Base-by-base conservation (phyloP, 2,888 invertebrate species). In the Augochlorella aurata region DNA sequence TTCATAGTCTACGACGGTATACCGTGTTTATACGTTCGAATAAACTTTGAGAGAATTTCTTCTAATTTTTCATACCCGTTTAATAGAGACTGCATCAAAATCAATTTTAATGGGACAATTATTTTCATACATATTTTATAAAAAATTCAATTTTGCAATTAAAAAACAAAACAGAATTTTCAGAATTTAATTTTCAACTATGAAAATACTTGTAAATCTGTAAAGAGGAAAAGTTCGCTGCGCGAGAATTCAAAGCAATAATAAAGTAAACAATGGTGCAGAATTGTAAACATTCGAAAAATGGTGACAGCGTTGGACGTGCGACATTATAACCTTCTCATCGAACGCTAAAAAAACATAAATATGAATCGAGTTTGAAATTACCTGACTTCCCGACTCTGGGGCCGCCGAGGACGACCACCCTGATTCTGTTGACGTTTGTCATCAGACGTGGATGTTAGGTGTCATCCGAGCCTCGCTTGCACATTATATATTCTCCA, bases 371-470 rank as follows among this genome's bases (percentile, higher is more conserved):
- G 44, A 69, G n/a, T 50, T 74, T 47, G 12, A 50, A 94, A 95
- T 95, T 94, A 97, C 97, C 97, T 94, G 97, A 96, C 94, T 97
- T 97, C 92, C 97, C 97, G 93, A 97, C 96, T 92, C 96, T 95
- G 91, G 96, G 95, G 93, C 96, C 96, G 92, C 97, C 97, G 93
- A 97, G 95, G 93, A 97, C 96, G 94, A 97, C 97, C 94, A 97
- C 96, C 95, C 96, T 95, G 94, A 97, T 97, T 94, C 96, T 96
- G 94, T 96, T 96, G 93, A 96, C 96, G 94, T 96, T 96, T 94
- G 97, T 97, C 96, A 97, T 96, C 90, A 89, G 90, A 89, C 87
- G 88, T 71, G 79, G 83, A 80, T 77, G 82, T 89, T 88, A 91
- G 78, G 90, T 90, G 83, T 90, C 92, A 86, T 91, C 89, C 82